Conservation (phyloP, 2,113 vertebrate genomes). For the Desmodus rotundus region DNA sequence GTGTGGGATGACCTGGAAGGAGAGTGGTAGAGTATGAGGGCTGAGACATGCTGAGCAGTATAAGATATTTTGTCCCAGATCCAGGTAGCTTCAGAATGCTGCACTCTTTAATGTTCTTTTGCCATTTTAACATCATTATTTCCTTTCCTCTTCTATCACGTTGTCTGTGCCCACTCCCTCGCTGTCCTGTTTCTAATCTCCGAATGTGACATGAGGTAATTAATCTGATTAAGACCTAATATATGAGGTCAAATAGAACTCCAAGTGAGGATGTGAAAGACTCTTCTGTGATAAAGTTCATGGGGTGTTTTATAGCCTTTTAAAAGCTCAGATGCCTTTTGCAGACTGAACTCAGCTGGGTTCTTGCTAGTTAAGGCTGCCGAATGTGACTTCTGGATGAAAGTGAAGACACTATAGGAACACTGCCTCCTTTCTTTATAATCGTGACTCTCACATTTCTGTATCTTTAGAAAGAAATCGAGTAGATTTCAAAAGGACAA, state of each 20-base stretch:
- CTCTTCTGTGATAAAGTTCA: not conserved
- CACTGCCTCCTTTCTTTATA: not conserved
- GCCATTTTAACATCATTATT: not conserved
- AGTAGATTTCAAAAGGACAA: not conserved
- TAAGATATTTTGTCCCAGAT: not conserved
- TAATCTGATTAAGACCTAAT: not conserved
- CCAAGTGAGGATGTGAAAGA: not conserved
- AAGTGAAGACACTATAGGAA: not conserved
- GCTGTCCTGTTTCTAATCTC: not conserved
- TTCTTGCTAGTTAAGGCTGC: not conserved
- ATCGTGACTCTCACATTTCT: not conserved
- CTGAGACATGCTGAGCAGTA: not conserved
- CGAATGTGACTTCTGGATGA: not conserved
- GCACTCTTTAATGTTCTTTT: not conserved
- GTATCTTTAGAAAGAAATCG: not conserved
- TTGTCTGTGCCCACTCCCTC: not conserved
- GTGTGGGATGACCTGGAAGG: not conserved
- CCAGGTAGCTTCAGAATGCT: not conserved
- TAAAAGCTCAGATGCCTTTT: not conserved
- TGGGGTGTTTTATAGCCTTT: not conserved
- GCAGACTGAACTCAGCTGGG: not conserved
- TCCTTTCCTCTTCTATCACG: not conserved
- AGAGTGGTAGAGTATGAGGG: not conserved
- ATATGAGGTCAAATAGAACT: not conserved
- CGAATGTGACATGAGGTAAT: not conserved